Conservation (phyloP, 2,888 invertebrate species). For the Camponotus fellah region DNA sequence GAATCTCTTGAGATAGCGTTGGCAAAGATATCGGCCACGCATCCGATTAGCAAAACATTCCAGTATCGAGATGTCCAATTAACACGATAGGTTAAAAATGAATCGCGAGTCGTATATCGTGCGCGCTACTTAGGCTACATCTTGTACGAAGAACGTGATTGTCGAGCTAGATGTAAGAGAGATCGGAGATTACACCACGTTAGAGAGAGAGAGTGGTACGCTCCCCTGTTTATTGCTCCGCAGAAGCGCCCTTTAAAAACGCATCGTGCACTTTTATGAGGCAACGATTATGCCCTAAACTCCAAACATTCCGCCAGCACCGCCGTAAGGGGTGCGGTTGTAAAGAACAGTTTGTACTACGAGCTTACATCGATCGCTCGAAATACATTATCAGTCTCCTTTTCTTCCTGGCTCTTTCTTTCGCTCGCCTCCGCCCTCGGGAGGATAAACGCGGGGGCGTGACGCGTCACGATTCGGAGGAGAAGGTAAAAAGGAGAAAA, state of each 20-base stretch:
- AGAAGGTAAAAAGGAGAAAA: slow-evolving; percentile 36
- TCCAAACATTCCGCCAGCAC: slow-evolving; percentile 70
- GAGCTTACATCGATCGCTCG: slow-evolving; percentile 74
- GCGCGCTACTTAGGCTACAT: slow-evolving; percentile 5
- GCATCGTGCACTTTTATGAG: slow-evolving; percentile 84
- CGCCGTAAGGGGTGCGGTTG: slow-evolving; percentile 53
- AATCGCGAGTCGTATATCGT: slow-evolving; percentile 18
- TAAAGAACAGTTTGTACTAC: slow-evolving; percentile 68
- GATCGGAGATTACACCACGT: slow-evolving; percentile 66
- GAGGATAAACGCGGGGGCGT: slow-evolving; percentile 60
- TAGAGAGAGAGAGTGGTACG: slow-evolving; percentile 63
- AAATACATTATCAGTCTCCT: slow-evolving; percentile 62
- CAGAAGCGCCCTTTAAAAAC: slow-evolving; percentile 85
- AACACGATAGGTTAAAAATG: slow-evolving; percentile 41
- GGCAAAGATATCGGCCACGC: background rate
- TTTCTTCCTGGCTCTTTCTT: slow-evolving; percentile 21
- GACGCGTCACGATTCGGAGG: slow-evolving; percentile 47
- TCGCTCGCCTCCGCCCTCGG: background rate
- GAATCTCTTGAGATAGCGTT: background rate
- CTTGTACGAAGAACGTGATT: slow-evolving; percentile 43
- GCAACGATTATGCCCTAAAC: slow-evolving; percentile 83
- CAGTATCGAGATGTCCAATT: slow-evolving; percentile 13
- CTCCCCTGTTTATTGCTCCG: slow-evolving; percentile 82
- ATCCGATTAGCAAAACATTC: background rate
- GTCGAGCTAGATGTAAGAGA: slow-evolving; percentile 38